Evolutionary conservation across 2,797 vertebrate genomes (phyloP).

Genomic region (Emys orbicularis): DNA sequence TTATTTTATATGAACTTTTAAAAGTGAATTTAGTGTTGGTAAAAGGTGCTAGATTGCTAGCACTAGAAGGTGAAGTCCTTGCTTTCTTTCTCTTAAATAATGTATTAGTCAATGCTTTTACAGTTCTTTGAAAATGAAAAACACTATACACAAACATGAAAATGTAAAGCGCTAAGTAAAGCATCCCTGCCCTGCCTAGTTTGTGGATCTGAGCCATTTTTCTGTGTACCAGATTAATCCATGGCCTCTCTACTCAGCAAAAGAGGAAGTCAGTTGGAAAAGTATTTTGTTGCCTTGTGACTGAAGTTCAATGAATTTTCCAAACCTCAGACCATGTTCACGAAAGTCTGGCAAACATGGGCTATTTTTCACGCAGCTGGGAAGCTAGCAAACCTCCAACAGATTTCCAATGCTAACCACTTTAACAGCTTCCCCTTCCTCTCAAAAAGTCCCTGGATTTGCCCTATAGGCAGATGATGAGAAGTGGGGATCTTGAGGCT

Average conservation of each 20-base stretch:
- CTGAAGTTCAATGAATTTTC: constrained; percentile 3
- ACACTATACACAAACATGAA: neutral
- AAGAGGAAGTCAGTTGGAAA: neutral
- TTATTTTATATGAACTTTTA: neutral
- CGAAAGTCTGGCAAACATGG: neutral
- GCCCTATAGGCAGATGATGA: neutral
- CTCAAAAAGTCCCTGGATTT: fast-evolving
- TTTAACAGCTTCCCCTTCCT: neutral
- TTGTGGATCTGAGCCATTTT: constrained; percentile 1
- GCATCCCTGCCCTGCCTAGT: neutral
- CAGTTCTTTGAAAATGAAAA: neutral
- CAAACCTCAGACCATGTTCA: neutral
- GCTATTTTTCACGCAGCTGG: neutral
- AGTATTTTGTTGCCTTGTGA: neutral
- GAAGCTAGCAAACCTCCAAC: neutral
- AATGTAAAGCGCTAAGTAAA: constrained; percentile 8
- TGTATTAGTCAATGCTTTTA: constrained; percentile 8
- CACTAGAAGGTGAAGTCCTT: neutral
- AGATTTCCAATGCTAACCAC: neutral
- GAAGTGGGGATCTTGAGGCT: neutral
- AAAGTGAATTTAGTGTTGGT: neutral
- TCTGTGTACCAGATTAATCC: constrained; percentile 5
- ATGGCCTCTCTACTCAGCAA: neutral
- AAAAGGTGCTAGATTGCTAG: neutral
- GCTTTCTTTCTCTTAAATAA: neutral